Evolutionary conservation across 2,797 vertebrate species (phyloP).

Genomic region (Otus scops): DNA sequence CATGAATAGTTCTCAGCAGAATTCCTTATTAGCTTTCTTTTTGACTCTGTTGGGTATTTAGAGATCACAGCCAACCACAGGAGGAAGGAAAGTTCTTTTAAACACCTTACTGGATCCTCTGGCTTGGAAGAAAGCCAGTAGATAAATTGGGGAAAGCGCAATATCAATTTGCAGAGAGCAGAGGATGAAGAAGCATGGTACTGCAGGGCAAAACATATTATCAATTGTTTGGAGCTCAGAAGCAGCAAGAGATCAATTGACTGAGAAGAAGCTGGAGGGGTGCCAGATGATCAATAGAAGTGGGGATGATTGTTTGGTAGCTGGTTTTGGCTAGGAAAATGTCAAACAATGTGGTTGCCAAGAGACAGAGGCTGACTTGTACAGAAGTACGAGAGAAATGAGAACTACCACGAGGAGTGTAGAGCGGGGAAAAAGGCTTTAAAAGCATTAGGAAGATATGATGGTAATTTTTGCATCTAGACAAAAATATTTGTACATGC

Average conservation of each 20-base stretch:
- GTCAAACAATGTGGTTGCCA: not conserved
- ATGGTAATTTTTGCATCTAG: not conserved
- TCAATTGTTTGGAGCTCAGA: not conserved
- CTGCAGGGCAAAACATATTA: not conserved
- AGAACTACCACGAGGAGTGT: not conserved
- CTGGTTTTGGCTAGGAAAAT: not conserved
- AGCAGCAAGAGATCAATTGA: not conserved
- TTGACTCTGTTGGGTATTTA: not conserved
- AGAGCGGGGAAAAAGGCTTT: not conserved
- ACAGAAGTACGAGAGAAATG: not conserved
- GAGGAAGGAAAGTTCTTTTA: not conserved
- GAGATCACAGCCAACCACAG: not conserved
- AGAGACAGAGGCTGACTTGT: not conserved
- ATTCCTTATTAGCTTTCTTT: not conserved
- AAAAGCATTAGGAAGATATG: not conserved
- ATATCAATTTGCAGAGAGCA: not conserved
- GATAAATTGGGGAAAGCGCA: not conserved
- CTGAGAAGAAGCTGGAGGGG: not conserved
- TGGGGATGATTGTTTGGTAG: not conserved
- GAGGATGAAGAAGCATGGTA: not conserved
- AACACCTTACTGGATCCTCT: not conserved
- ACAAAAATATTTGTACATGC: not conserved
- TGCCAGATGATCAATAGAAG: not conserved
- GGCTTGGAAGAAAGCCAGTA: not conserved
- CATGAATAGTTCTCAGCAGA: not conserved